Evolutionary conservation across 2,888 invertebrate species (phyloP).

Genomic region (Sarcophaga subvicina): DNA sequence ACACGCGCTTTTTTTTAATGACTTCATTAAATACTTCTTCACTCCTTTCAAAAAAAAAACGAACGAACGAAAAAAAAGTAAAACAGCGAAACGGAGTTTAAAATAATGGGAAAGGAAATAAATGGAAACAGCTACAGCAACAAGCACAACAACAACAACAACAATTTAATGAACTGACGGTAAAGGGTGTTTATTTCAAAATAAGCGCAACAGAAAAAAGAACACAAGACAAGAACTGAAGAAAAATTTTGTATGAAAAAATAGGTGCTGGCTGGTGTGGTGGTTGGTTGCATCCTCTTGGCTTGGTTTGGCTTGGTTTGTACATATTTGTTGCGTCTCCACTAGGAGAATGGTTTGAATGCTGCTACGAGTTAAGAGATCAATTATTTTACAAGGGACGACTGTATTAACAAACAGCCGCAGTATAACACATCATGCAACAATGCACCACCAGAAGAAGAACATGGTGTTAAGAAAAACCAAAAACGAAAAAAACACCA

Average conservation of each 20-base stretch:
- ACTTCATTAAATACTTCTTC: conserved; percentile 78
- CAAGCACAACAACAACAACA: neutral
- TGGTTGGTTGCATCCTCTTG: conserved; percentile 29
- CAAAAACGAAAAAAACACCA: neutral
- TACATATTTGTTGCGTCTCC: conserved; percentile 15
- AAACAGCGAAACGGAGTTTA: conserved; percentile 56
- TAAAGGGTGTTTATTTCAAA: conserved; percentile 62
- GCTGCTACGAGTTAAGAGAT: conserved; percentile 55
- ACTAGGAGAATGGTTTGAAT: conserved; percentile 19
- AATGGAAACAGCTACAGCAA: conserved; percentile 48
- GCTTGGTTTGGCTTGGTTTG: neutral
- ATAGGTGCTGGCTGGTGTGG: conserved; percentile 50
- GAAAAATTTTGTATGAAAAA: conserved; percentile 5
- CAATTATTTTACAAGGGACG: conserved; percentile 64
- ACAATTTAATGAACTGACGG: conserved; percentile 50
- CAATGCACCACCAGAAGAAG: neutral
- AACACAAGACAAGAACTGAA: neutral
- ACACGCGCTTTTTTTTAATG: conserved; percentile 80
- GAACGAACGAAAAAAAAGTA: neutral
- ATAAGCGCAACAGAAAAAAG: too few relatives aligned
- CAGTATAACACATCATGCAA: conserved; percentile 41
- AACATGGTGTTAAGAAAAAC: conserved; percentile 57
- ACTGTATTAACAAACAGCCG: conserved; percentile 54
- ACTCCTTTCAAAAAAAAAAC: conserved; percentile 41
- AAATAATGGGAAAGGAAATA: conserved; percentile 58